A percentile compares a stretch with the other conserved stretches of the same genome.
These are phyloP conservation scores for Aphis craccivora DNA, from an alignment of 1,140 invertebrate species.

Conservation along the genomic window DNA sequence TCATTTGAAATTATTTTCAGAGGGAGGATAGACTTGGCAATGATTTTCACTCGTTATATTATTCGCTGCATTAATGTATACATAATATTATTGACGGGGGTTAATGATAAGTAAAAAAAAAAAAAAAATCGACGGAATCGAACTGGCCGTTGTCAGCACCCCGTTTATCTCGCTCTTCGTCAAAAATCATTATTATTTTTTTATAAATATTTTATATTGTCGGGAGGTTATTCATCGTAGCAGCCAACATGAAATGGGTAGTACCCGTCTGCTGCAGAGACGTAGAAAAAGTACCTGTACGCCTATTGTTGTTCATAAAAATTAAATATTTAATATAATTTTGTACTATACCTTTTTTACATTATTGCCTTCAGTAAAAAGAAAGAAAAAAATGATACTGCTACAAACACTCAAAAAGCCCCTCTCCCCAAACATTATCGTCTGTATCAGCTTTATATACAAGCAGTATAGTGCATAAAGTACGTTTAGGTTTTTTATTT, in stretches of 20 bases:
- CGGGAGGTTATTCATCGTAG: not conserved
- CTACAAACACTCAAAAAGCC: not conserved
- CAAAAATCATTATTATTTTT: not conserved
- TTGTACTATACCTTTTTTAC: not conserved
- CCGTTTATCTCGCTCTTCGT: not conserved
- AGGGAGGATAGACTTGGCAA: not conserved
- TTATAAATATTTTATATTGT: not conserved
- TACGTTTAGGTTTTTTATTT: not conserved
- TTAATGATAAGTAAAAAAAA: not conserved
- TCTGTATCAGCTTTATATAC: not conserved
- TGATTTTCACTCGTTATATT: not conserved
- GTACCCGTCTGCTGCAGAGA: too few species aligned
- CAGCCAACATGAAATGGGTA: not conserved
- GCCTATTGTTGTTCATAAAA: not conserved
- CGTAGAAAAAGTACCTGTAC: not conserved
- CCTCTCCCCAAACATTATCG: not conserved
- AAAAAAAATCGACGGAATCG: not conserved
- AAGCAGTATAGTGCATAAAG: not conserved
- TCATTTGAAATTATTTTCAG: too few species aligned
- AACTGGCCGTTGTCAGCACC: not conserved
- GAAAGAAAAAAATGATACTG: not conserved
- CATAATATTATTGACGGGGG: too few species aligned
- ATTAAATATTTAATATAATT: not conserved
- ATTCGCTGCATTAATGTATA: too few species aligned
- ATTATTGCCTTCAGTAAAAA: not conserved